phyloP scores from a whole-genome alignment of 2,888 invertebrate genomes.

The Metopia argyrocephala region DNA sequence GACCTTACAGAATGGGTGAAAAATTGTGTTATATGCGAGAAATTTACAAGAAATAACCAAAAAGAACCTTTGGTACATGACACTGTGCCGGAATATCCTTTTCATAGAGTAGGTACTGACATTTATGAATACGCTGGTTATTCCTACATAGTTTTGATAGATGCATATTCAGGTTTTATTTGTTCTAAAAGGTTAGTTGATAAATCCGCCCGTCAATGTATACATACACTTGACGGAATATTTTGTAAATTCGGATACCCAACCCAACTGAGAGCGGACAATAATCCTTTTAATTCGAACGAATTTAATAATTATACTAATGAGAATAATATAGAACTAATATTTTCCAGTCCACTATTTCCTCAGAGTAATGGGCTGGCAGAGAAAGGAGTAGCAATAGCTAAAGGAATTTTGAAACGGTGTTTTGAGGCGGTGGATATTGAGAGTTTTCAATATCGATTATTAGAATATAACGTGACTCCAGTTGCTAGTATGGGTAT shows the following conservation, averaged over 20 bases:
- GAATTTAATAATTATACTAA: conserved; percentile 21
- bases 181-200: too few species aligned
- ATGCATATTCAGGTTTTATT: conserved; percentile 45
- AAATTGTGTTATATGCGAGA: conserved; percentile 46
- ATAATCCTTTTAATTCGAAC: conserved; percentile 23
- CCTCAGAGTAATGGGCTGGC: conserved; percentile 35
- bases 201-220: too few species aligned
- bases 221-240: not conserved
- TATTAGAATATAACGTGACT: conserved; percentile 27
- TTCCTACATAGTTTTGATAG: conserved; percentile 27
- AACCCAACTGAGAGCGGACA: conserved; percentile 9
- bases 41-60: conserved; percentile 55
- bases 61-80: conserved; percentile 54
- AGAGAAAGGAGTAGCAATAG: conserved; percentile 29
- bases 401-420: conserved; percentile 9
- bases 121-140: conserved; percentile 45
- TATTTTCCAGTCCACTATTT: conserved; percentile 53
- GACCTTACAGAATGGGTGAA: conserved; percentile 36
- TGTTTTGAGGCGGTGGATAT: conserved; percentile 9
- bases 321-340: conserved; percentile 57
- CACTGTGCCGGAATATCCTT: conserved; percentile 31
- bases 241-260: conserved; percentile 28
- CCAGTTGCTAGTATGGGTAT: conserved; percentile 16
- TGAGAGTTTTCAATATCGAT: conserved; percentile 2
- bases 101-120: conserved; percentile 27